These are phyloP conservation scores for Megaceryle torquata DNA, from an alignment of 2,113 vertebrate genomes.

Conservation along the genomic window DNA sequence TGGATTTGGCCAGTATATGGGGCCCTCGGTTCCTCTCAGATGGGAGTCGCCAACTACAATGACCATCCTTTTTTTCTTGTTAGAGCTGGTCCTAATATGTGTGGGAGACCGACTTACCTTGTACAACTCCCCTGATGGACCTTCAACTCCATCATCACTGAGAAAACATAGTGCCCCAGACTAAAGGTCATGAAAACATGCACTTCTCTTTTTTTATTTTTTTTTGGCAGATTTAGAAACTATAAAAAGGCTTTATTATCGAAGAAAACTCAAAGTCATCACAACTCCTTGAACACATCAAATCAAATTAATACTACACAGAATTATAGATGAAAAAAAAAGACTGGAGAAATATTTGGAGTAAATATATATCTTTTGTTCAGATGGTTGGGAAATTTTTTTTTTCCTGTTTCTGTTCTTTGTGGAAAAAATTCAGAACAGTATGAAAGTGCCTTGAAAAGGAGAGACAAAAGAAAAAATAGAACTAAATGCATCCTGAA, in stretches of 20 bases:
- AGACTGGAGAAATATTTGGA: neutral
- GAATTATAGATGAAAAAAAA: slow-evolving; percentile 36
- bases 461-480: neutral
- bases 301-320: neutral
- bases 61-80: too few relatives aligned
- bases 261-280: slow-evolving; percentile 24
- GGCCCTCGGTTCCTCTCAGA: too few relatives aligned
- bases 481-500: neutral
- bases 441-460: neutral
- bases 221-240: neutral
- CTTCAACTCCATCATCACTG: too few relatives aligned
- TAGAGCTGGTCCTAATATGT: too few relatives aligned
- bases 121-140: too few relatives aligned
- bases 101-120: too few relatives aligned
- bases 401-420: neutral
- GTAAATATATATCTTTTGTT: neutral
- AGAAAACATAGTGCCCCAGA: neutral
- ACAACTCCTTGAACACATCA: slow-evolving; percentile 2
- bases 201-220: neutral
- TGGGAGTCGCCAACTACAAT: too few relatives aligned
- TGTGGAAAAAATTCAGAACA: neutral
- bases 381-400: neutral
- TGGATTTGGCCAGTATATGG: too few relatives aligned
- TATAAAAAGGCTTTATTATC: slow-evolving; percentile 15
- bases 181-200: slow-evolving; percentile 38